These are phyloP conservation scores for Cephalopachus bancanus DNA, from an alignment of 2,797 vertebrate species.

Conservation along the genomic window DNA sequence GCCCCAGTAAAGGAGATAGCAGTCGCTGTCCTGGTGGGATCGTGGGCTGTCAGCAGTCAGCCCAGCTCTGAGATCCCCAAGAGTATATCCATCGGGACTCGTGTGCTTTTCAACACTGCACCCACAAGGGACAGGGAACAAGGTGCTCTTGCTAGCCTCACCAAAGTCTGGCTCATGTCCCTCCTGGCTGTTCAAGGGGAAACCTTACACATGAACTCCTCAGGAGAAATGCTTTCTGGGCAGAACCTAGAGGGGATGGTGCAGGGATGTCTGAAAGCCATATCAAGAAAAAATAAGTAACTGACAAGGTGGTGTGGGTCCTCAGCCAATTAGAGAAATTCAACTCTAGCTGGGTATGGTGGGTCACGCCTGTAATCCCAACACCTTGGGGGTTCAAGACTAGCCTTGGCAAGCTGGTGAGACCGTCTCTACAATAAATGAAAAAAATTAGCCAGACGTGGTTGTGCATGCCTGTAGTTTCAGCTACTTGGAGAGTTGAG, in stretches of 20 bases:
- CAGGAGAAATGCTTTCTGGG: not conserved
- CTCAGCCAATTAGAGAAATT: too few relatives aligned
- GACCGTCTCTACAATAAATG: too few relatives aligned
- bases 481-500: too few relatives aligned
- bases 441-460: too few relatives aligned
- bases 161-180: not conserved
- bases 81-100: rapidly evolving
- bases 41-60: not conserved
- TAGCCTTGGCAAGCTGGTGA: too few relatives aligned
- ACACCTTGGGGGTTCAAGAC: too few relatives aligned
- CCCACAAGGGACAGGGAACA: rapidly evolving
- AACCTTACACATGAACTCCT: not conserved
- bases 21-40: not conserved
- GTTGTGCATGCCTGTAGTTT: too few relatives aligned
- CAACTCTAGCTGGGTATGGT: too few relatives aligned
- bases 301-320: not conserved
- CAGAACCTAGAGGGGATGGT: not conserved
- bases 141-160: not conserved
- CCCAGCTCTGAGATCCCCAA: not conserved
- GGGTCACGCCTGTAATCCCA: too few relatives aligned
- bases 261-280: not conserved
- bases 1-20: not conserved
- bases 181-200: not conserved
- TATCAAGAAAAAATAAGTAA: not conserved
- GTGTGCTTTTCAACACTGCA: not conserved